Conservation (phyloP, 2,797 vertebrate genomes). For the Mormyrus hasselquistii region DNA sequence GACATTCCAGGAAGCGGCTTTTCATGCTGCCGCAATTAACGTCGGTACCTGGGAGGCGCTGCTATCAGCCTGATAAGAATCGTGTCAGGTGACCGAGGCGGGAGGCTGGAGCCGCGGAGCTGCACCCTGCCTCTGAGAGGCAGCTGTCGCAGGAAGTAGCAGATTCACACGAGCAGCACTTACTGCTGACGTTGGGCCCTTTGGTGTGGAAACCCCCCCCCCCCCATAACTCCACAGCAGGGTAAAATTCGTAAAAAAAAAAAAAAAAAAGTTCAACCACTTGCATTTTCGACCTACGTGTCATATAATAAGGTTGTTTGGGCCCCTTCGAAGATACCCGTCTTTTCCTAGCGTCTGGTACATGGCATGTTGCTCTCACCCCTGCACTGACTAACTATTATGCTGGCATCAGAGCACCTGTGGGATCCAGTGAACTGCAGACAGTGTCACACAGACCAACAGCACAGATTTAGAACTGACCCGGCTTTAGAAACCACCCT, state of each 20-base stretch:
- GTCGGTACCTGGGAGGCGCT: background rate
- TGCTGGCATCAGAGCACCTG: background rate
- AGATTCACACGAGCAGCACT: background rate
- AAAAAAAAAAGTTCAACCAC: background rate
- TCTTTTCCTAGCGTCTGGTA: background rate
- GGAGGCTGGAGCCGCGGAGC: background rate
- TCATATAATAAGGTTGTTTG: background rate
- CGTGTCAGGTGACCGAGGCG: background rate
- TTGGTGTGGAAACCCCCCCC: background rate
- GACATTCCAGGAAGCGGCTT: background rate
- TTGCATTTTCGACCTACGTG: background rate
- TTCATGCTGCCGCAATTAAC: background rate
- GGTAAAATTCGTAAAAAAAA: background rate
- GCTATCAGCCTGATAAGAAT: background rate
- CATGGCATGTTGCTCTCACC: background rate
- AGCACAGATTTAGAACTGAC: background rate
- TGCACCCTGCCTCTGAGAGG: background rate
- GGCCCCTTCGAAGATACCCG: background rate
- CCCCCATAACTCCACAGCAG: background rate
- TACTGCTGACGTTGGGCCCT: background rate
- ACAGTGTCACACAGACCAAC: background rate
- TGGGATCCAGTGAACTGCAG: background rate
- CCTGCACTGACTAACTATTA: background rate
- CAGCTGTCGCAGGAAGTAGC: background rate
- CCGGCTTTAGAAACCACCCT: background rate